Conservation (phyloP, 2,113 vertebrate genomes). For the Mellivora capensis region DNA sequence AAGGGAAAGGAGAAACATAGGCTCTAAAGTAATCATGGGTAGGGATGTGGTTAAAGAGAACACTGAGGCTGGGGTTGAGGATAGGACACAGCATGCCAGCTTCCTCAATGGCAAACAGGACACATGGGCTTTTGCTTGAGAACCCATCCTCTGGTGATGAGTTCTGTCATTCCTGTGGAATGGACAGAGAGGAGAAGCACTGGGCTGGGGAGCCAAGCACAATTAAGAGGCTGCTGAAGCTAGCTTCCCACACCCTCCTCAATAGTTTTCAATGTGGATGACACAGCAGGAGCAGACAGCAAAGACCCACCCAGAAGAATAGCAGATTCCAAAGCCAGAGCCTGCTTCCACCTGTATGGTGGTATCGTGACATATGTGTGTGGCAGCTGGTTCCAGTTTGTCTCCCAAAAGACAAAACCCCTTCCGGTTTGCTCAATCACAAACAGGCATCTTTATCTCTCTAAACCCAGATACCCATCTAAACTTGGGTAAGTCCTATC, state of each 20-base stretch:
- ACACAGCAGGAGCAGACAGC: neutral
- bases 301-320: neutral
- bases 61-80: neutral
- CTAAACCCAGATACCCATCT: neutral
- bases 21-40: fast-evolving
- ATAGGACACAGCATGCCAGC: fast-evolving
- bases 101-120: too few relatives aligned
- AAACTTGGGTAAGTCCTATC: neutral
- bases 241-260: neutral
- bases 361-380: neutral
- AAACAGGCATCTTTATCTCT: neutral
- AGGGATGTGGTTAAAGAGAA: neutral
- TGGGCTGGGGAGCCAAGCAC: fast-evolving
- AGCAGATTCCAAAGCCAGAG: too few relatives aligned
- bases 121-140: neutral
- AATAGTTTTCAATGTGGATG: neutral
- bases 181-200: neutral
- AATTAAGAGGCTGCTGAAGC: neutral
- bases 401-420: neutral
- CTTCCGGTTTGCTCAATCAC: neutral
- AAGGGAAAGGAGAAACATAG: neutral
- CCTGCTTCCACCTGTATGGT: too few relatives aligned
- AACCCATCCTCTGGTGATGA: neutral
- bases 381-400: neutral
- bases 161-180: neutral